Base-by-base conservation (phyloP, 1,140 invertebrate species). In the Scaptomyza graminum region DNA sequence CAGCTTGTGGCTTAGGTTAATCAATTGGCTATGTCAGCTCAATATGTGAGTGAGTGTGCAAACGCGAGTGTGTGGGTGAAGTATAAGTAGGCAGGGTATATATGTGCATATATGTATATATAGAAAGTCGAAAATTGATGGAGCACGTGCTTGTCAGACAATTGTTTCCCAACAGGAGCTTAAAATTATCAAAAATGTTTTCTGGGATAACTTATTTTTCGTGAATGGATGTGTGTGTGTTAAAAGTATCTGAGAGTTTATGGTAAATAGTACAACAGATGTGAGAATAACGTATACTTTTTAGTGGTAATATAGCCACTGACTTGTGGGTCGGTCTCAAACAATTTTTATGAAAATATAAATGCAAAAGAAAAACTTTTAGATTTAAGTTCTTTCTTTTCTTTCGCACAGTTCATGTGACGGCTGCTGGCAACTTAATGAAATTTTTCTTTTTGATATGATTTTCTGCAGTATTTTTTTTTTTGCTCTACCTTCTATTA, bases 91-190 rank as follows among this genome's bases (percentile, higher is more conserved):
- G 43, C 60, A 50, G 50, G 43, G 50, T 39, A 34, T 62, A 62
- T 64, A 64, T 31, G 7, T 31, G 28, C 28, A 31, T 31, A 31
- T 31, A 31, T 31, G 1, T 31, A 63, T 61, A 67, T 60, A 62
- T 71, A 50, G 51, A 56, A 82, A 85, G 88, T 85, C 82, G 82
- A 85, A 82, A 85, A 85, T 85, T 88, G 82, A 85, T 88, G 78
- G 82, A 85, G 82, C 78, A 81, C 81, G 79, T 85, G 55, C 62
- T 41, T 62, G 70, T 51, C 62, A 52, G 43, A 51, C 69, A 72
- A 28, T 56, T 44, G 62, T 51, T 25, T 28, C 16, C 18, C 18
- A 55, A 54, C 28, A 37, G 41, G 18, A 50, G 54, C 22, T 52
- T 72, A 79, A 79, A 51, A 76, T 82, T 65, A 78, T 81, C 56